Evolutionary conservation across 2,113 vertebrate species (phyloP).

Genomic region (Austrofundulus limnaeus): DNA sequence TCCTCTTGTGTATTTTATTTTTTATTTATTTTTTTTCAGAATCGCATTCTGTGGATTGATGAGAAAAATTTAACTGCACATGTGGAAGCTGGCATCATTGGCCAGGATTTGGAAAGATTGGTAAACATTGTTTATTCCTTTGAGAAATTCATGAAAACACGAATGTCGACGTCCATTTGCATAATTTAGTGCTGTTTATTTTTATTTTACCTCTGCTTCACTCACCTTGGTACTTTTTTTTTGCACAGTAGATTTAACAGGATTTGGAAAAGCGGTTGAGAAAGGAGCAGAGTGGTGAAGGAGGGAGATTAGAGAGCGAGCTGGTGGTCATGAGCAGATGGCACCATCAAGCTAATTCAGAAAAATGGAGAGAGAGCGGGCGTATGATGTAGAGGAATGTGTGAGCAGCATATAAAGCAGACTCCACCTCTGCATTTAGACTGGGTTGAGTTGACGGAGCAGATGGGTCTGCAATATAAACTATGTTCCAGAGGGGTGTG

Average conservation of each 20-base stretch:
- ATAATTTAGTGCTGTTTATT: slow-evolving; percentile 1
- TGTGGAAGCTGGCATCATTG: slow-evolving; percentile 93
- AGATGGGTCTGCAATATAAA: slow-evolving; percentile 90
- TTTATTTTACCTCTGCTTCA: slow-evolving; percentile 15
- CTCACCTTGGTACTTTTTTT: slow-evolving; percentile 50
- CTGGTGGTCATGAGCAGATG: slow-evolving; percentile 89
- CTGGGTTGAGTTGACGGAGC: slow-evolving; percentile 75
- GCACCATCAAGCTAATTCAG: slow-evolving; percentile 88
- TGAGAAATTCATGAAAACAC: slow-evolving; percentile 11
- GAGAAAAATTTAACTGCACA: slow-evolving; percentile 96
- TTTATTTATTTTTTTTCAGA: too few species aligned
- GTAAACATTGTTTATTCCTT: slow-evolving; percentile 73
- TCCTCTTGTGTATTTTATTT: too few species aligned
- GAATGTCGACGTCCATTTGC: too few species aligned
- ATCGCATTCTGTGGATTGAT: slow-evolving; percentile 96
- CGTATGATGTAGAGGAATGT: slow-evolving; percentile 84
- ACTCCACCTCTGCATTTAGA: slow-evolving; percentile 73
- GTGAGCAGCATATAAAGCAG: slow-evolving; percentile 86
- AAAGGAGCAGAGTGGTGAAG: slow-evolving; percentile 59
- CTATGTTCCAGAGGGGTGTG: slow-evolving; percentile 83
- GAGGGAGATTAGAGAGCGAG: slow-evolving; percentile 81
- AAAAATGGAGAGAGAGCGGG: slow-evolving; percentile 88
- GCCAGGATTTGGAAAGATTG: slow-evolving; percentile 95
- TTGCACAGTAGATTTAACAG: slow-evolving; percentile 29
- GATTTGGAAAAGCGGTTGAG: slow-evolving; percentile 43